Evolutionary conservation across 2,797 vertebrate genomes (phyloP).

Genomic region (Mus minutoides): DNA sequence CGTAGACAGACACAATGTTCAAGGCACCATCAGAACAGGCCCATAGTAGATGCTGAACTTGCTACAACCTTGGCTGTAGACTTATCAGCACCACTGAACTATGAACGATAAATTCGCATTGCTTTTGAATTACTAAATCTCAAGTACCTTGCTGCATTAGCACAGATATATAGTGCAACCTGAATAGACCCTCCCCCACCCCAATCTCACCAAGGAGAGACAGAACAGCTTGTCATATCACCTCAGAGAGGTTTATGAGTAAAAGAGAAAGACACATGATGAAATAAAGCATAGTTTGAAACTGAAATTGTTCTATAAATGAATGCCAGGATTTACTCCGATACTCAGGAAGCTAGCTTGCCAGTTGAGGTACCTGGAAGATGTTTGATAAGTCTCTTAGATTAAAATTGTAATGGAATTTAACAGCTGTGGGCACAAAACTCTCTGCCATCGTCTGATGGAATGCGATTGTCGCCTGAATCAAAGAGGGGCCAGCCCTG

Average conservation of each 20-base stretch:
- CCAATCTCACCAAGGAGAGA: not conserved
- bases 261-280: not conserved
- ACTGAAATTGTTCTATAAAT: not conserved
- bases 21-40: not conserved
- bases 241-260: not conserved
- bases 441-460: slow-evolving; percentile 88
- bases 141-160: not conserved
- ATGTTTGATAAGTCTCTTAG: slow-evolving; percentile 89
- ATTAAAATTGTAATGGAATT: slow-evolving; percentile 92
- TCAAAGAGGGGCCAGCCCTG: slow-evolving; percentile 81
- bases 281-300: not conserved
- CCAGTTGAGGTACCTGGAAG: slow-evolving; percentile 88
- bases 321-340: not conserved
- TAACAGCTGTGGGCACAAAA: slow-evolving; percentile 89
- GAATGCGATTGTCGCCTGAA: slow-evolving; percentile 87
- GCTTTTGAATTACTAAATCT: not conserved
- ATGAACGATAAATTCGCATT: not conserved
- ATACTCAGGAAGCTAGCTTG: not conserved
- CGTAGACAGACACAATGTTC: not conserved
- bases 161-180: not conserved
- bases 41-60: not conserved
- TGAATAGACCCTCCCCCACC: not conserved
- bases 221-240: not conserved
- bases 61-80: not conserved
- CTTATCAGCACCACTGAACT: not conserved